Base-by-base conservation (phyloP, 2,113 vertebrate species). In the Pandion haliaetus region DNA sequence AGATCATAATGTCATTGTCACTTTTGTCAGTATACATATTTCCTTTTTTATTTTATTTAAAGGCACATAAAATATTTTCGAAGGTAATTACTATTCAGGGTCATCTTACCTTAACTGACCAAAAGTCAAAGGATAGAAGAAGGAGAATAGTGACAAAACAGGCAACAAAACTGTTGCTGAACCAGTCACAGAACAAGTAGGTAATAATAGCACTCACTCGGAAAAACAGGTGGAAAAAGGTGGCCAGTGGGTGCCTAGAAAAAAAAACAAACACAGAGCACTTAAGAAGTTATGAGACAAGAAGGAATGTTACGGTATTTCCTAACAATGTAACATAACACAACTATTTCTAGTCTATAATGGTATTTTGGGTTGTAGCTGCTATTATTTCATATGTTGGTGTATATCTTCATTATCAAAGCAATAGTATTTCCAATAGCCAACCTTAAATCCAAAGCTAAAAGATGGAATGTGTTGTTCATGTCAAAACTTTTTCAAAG, bases 161-260 rank as follows among this genome's bases (percentile, higher is more conserved):
- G 86, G 98, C 98, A 44, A 99, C 98, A 91, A 99, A 99, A 97
- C 98, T 99, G 93, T 98, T 98, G 97, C 98, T 99, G 98, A 99
- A 99, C 98, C 98, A 99, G 96, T 99, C 98, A 90, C 98, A 99
- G 92, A 98, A 93, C 92, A 98, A 93, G 63, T 98, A 98, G 82
- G 98, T 97, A 81, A 99, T 29, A 61, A 99, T 99, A 93, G 99
- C 99, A 59, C 98, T 98, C 87, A 99, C 98, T 69, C 99, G 98
- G 97, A 99, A 99, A 95, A 99, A 99, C 24, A 99, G 98, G 94
- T 99, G 99, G 97, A 99, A 99, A 89, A 99, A 99, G 49, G 99
- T 98, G 83, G 99, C 99, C 94, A 99, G 23, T 8, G 99, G 99
- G 86, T 99, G 99, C 97, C 99, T 99, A 88, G 78, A 80, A 93